Conservation (phyloP, 2,113 vertebrate genomes). For the Oncorhynchus gorbuscha region DNA sequence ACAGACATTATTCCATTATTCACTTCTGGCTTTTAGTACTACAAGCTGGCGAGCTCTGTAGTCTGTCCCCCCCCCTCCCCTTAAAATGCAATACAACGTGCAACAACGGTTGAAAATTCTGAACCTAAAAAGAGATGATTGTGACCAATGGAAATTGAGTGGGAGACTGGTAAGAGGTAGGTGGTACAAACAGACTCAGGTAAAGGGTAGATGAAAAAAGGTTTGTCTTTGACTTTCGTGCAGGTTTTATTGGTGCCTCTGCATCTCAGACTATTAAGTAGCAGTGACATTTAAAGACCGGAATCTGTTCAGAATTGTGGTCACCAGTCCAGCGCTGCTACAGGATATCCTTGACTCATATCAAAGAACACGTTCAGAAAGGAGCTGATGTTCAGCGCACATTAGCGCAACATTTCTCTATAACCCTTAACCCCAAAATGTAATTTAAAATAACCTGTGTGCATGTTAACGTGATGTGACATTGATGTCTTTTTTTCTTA, state of each 20-base stretch:
- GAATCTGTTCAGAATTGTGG: constrained; percentile 20
- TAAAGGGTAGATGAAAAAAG: constrained; percentile 32
- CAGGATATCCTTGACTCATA: constrained; percentile 18
- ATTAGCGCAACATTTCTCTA: not conserved
- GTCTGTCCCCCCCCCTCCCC: too few species aligned
- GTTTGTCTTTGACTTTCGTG: not conserved
- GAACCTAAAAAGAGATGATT: not conserved
- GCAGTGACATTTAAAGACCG: constrained; percentile 25
- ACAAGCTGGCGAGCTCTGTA: too few species aligned
- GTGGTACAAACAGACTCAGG: constrained; percentile 33
- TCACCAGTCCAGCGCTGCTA: constrained; percentile 4
- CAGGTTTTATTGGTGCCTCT: not conserved
- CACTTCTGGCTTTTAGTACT: not conserved
- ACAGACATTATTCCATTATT: too few species aligned
- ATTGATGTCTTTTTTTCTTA: not conserved
- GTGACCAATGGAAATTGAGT: constrained; percentile 1
- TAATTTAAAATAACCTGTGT: not conserved
- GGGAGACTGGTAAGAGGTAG: constrained; percentile 16
- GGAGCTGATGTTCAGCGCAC: not conserved
- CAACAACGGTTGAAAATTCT: not conserved
- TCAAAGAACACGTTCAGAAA: not conserved
- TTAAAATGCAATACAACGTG: not conserved
- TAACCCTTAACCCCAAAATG: not conserved
- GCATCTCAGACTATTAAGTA: not conserved
- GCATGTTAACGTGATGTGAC: too few species aligned